These are phyloP conservation scores for Drosophila ercepeae DNA, from an alignment of 1,140 invertebrate genomes.

Conservation along the genomic window DNA sequence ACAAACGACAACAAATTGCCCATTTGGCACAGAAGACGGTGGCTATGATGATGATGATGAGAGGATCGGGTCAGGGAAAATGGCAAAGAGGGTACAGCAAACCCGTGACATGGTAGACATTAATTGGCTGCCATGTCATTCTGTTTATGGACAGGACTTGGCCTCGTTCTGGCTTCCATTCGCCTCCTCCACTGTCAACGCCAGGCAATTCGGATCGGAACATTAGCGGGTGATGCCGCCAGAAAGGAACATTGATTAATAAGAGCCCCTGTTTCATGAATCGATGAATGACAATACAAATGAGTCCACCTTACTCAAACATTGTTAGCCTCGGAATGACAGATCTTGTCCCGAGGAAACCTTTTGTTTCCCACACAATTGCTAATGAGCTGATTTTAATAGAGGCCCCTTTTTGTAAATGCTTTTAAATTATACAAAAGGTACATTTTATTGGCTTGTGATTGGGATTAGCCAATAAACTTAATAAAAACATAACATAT, in stretches of 20 bases:
- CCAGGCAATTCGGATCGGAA: slow-evolving; percentile 57
- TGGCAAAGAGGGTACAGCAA: slow-evolving; percentile 14
- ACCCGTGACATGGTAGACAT: slow-evolving; percentile 66
- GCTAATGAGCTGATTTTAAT: neutral
- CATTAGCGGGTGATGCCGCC: slow-evolving; percentile 38
- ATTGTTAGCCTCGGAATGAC: neutral
- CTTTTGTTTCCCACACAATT: neutral
- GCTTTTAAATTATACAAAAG: too few species aligned
- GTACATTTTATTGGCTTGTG: too few species aligned
- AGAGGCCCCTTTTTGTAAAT: too few species aligned
- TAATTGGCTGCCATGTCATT: slow-evolving; percentile 80
- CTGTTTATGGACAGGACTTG: slow-evolving; percentile 64
- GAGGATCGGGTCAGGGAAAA: neutral
- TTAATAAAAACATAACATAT: neutral
- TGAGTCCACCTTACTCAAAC: slow-evolving; percentile 6
- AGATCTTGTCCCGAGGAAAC: neutral
- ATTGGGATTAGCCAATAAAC: too few species aligned
- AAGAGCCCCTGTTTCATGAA: slow-evolving; percentile 12
- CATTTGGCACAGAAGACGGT: slow-evolving; percentile 74
- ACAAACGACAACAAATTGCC: slow-evolving; percentile 78
- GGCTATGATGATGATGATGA: slow-evolving; percentile 39
- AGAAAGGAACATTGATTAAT: slow-evolving; percentile 55
- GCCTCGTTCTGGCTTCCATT: slow-evolving; percentile 7
- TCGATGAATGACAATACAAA: slow-evolving; percentile 27
- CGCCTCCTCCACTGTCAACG: slow-evolving; percentile 53